Percentiles rank a stretch among this genome's conserved stretches.
Conservation (phyloP, 2,888 invertebrate genomes). For the Epirrhoe alternata region DNA sequence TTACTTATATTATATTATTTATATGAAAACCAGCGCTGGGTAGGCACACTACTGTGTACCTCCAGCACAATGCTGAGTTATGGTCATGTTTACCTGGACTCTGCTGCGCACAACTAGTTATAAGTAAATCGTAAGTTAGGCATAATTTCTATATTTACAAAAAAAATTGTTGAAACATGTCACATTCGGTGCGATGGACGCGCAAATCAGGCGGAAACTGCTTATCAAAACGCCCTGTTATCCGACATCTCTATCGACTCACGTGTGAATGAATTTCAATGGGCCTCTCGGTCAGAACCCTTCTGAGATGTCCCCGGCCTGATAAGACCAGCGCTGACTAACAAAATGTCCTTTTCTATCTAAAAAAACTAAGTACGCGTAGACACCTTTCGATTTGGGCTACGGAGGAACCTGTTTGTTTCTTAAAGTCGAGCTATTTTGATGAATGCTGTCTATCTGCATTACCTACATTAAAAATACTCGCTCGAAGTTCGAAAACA, state of each 20-base stretch:
- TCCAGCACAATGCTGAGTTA: too few relatives aligned
- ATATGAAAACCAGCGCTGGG: too few relatives aligned
- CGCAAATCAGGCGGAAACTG: conserved; percentile 46
- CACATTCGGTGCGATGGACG: conserved; percentile 30
- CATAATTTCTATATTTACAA: conserved; percentile 13
- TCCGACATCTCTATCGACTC: conserved; percentile 57
- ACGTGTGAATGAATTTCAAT: conserved; percentile 71
- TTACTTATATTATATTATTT: too few relatives aligned
- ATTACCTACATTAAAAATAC: too few relatives aligned
- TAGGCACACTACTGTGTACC: too few relatives aligned
- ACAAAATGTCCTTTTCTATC: conserved; percentile 81
- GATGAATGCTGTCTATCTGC: too few relatives aligned
- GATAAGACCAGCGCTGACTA: conserved; percentile 71
- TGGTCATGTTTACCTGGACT: too few relatives aligned
- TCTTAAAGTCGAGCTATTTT: not conserved
- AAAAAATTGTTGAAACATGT: conserved; percentile 11
- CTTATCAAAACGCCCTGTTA: conserved; percentile 43
- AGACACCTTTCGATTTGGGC: conserved; percentile 60
- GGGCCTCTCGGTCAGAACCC: conserved; percentile 67
- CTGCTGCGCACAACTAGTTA: too few relatives aligned
- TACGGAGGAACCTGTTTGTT: conserved; percentile 37
- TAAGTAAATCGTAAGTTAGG: too few relatives aligned
- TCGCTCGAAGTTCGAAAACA: too few relatives aligned
- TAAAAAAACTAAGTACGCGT: conserved; percentile 57
- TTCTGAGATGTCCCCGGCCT: conserved; percentile 63